Base-by-base conservation (phyloP, 2,888 invertebrate genomes). In the Mycogona germanica region DNA sequence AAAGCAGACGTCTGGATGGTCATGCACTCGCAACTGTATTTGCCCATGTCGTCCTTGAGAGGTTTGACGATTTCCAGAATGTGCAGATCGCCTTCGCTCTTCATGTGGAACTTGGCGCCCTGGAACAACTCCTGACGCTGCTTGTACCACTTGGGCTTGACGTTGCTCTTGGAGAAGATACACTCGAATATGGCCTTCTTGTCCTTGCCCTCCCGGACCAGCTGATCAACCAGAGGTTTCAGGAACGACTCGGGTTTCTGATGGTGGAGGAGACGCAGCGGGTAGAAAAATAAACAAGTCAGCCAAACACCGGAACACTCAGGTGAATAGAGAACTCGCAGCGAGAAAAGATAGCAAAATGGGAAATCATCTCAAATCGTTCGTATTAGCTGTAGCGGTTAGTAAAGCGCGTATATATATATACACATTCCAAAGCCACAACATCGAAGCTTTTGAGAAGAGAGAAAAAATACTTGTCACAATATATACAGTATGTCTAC, bases 61-160 rank as follows among this genome's bases (percentile, higher is more conserved):
- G 98, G 95, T 64, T 79, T 81, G 68, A 78, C 78, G 64, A 99
- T 91, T 60, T 88, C 84, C 60, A 98, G 75, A 65, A 84, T 86
- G 70, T 97, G 95, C 1, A 82, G 79, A 66, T 93, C 91, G 64
- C 84, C 86, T 68, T 96, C 93, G 66, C 82, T 85, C 64, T 84
- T 85, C 72, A 98, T 88, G 73, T 97, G 95, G 71, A 88, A 97
- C 72, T 95, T 98, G 55, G 92, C 84, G 61, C 97, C 92, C 59
- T 87, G 80, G 75, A 97, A 97, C 49, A 95, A 76, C 77, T 97
- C 96, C 87, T 93, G 66, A 60, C 72, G 73, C 62, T 72, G 72
- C 62, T 73, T 74, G 61, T 67, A 70, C 72, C 71, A 72, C 35
- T 50, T 66, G 7, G 89, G 87, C 68, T 91, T 91, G 66, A 84